Percentiles rank a stretch among this genome's conserved stretches.
Evolutionary conservation across 2,888 invertebrate genomes (phyloP).

Genomic region (Copidosoma aretas): DNA sequence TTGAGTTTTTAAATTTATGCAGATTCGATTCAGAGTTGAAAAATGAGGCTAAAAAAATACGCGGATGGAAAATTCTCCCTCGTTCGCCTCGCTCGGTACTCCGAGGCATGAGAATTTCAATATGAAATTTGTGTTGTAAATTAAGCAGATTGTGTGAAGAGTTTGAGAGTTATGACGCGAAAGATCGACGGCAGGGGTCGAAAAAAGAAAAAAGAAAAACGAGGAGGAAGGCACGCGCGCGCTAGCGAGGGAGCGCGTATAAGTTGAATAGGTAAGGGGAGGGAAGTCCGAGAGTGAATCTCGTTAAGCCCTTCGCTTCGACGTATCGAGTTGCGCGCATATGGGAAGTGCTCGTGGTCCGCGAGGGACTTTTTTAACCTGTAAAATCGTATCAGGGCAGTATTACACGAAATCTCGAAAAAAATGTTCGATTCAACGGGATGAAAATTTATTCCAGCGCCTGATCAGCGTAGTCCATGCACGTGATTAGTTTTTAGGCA

Average conservation of each 20-base stretch:
- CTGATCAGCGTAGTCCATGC: constrained; percentile 35
- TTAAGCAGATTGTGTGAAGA: constrained; percentile 36
- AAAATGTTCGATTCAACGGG: no score
- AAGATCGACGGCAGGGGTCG: not conserved
- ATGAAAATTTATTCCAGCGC: constrained; percentile 4
- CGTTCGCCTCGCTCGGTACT: not conserved
- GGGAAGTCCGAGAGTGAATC: constrained; percentile 36
- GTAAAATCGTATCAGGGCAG: constrained; percentile 10
- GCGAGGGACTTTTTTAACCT: constrained; percentile 15
- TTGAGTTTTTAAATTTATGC: constrained; percentile 37
- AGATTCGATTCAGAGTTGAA: constrained; percentile 17
- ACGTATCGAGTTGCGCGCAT: constrained; percentile 29
- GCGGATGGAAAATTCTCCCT: no score
- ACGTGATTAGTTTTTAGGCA: constrained; percentile 56
- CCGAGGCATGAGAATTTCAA: constrained; percentile 11
- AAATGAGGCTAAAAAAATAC: constrained; percentile 5
- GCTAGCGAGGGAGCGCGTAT: not conserved
- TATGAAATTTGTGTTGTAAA: constrained; percentile 29
- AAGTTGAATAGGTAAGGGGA: not conserved
- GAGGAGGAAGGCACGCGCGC: not conserved
- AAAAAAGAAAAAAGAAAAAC: constrained; percentile 11
- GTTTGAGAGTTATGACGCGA: constrained; percentile 4
- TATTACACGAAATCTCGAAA: not conserved
- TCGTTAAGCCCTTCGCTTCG: constrained; percentile 32
- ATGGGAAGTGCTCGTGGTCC: constrained; percentile 8